A percentile compares a stretch with the other conserved stretches of the same genome.
Evolutionary conservation across 2,888 invertebrate species (phyloP).

Genomic region (Halictus ligatus): DNA sequence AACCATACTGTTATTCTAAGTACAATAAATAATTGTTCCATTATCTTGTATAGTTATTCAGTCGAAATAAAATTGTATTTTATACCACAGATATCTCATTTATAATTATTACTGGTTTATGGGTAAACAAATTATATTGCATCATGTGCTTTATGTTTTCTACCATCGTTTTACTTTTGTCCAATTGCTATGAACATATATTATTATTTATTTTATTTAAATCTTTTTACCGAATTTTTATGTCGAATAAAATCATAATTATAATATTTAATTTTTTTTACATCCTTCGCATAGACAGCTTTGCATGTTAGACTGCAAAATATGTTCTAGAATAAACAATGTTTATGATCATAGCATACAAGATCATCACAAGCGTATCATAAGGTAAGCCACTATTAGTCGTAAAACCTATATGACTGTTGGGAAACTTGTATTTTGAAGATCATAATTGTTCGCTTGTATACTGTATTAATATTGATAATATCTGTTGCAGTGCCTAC

Average conservation of each 20-base stretch:
- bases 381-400: slow-evolving; percentile 57
- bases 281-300: slow-evolving; percentile 45
- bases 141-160: slow-evolving; percentile 31
- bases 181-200: not conserved
- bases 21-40: not conserved
- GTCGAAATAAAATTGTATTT: not conserved
- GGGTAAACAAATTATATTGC: not conserved
- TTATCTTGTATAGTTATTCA: not conserved
- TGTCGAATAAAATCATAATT: not conserved
- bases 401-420: not conserved
- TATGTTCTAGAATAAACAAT: slow-evolving; percentile 44
- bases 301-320: slow-evolving; percentile 61
- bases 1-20: slow-evolving; percentile 5
- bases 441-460: not conserved
- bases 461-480: slow-evolving; percentile 1
- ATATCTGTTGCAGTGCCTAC: slow-evolving; percentile 87
- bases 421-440: not conserved
- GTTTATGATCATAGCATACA: slow-evolving; percentile 28
- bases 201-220: not conserved
- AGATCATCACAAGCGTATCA: slow-evolving; percentile 7
- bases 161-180: slow-evolving; percentile 7
- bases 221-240: not conserved
- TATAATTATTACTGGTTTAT: not conserved
- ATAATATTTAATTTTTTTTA: slow-evolving; percentile 21
- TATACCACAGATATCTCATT: not conserved